Evolutionary conservation across 2,888 invertebrate species (phyloP).

Genomic region (Luperina testacea): DNA sequence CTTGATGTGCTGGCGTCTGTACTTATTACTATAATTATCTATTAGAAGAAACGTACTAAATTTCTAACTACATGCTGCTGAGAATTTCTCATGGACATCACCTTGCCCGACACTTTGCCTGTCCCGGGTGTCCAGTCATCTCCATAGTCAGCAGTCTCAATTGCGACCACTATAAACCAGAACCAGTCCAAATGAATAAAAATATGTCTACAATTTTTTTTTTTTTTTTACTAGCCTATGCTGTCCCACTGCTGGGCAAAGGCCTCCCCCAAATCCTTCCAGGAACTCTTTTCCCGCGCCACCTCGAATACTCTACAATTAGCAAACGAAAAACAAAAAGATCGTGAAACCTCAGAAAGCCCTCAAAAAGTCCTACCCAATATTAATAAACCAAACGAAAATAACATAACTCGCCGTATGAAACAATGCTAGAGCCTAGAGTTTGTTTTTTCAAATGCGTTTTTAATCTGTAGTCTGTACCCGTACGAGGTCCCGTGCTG

Average conservation of each 20-base stretch:
- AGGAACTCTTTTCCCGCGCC: too few species aligned
- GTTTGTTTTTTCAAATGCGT: constrained; percentile 61
- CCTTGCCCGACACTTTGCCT: background rate
- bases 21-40: too few species aligned
- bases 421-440: constrained; percentile 25
- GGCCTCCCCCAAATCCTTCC: too few species aligned
- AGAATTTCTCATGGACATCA: background rate
- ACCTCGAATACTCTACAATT: too few species aligned
- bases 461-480: constrained; percentile 58
- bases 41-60: too few species aligned
- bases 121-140: background rate
- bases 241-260: too few species aligned
- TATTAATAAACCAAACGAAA: constrained; percentile 36
- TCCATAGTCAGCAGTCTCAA: background rate
- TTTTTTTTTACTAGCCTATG: too few species aligned
- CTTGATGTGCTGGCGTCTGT: too few species aligned
- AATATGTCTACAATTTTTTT: background rate
- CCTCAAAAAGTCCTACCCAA: constrained; percentile 1
- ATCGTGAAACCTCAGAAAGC: constrained; percentile 1
- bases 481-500: constrained; percentile 73
- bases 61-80: background rate
- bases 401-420: constrained; percentile 10
- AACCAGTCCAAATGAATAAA: background rate
- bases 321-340: constrained; percentile 8
- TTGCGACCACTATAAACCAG: background rate